A percentile compares a stretch with the other conserved stretches of the same genome.
Evolutionary conservation across 2,797 vertebrate species (phyloP).

Genomic region (Cynodonichthys magdalenae): DNA sequence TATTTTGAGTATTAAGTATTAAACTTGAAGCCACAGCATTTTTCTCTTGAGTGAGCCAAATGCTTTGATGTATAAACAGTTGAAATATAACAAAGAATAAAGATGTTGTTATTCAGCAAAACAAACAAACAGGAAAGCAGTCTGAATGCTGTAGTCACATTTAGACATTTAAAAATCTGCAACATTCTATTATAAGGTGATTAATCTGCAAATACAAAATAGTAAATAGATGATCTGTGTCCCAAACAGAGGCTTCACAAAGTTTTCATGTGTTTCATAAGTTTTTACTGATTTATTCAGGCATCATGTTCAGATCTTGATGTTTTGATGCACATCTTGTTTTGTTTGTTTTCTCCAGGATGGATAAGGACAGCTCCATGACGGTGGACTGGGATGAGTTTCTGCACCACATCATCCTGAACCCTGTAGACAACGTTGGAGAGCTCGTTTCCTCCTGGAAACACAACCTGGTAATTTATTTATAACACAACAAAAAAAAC

Average conservation of each 20-base stretch:
- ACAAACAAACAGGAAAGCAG: too few species aligned
- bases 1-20: too few species aligned
- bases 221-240: background rate
- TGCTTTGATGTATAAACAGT: too few species aligned
- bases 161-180: too few species aligned
- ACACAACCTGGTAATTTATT: constrained; percentile 71
- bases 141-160: too few species aligned
- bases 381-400: constrained; percentile 83
- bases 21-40: too few species aligned
- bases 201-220: background rate
- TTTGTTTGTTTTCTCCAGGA: constrained; percentile 58
- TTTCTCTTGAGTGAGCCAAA: too few species aligned
- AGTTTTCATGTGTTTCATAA: too few species aligned
- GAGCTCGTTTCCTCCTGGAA: constrained; percentile 83
- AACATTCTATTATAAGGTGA: too few species aligned
- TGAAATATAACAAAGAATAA: too few species aligned
- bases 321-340: background rate
- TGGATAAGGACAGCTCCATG: constrained; percentile 81
- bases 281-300: background rate
- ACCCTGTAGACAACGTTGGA: constrained; percentile 77
- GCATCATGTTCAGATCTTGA: accelerated
- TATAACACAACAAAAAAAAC: background rate
- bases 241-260: background rate
- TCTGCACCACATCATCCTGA: constrained; percentile 78
- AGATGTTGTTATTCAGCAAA: too few species aligned